Base-by-base conservation (phyloP, 2,797 vertebrate genomes). In the Poeciliopsis gracilis region DNA sequence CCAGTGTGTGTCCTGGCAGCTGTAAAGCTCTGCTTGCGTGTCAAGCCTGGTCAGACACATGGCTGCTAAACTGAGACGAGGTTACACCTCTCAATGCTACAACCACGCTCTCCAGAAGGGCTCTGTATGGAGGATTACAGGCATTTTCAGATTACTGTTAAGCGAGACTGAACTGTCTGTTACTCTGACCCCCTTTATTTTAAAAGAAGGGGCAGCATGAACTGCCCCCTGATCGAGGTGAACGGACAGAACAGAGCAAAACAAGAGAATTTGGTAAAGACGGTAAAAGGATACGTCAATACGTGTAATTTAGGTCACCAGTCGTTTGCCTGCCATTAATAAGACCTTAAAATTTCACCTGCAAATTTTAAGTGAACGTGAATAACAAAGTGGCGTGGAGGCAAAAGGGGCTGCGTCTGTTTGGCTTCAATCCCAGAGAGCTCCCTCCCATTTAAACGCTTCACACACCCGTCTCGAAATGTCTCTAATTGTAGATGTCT, bases 401-500 rank as follows among this genome's bases (percentile, higher is more conserved):
- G 73, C 59, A 80, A 59, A 83, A 73, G n/a, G 59, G 82, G 43
- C 59, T 28, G 66, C 3, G n/a, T 80, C 83, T 79, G 78, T 79
- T 78, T 87, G 79, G 59, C 69, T 80, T 90, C 91, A 71, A 78
- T 89, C 87, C 86, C 87, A 79, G 88, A 91, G 89, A 93, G 89
- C 85, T 85, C 70, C 78, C 72, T 8, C 83, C 79, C 78, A 86
- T 86, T 82, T 89, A 85, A 90, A 86, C 66, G 43, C 78, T 81
- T 76, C 77, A 82, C 81, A 80, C 80, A 88, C 82, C 81, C 92
- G 83, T 82, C 81, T 87, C 91, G 82, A 91, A 94, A 95, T 95
- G 95, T 95, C 92, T 95, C 94, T 96, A 95, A 95, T 96, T 95
- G 94, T 90, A 89, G 88, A 94, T 88, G 90, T 94, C 95, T 95